phyloP scores from a whole-genome alignment of 1,140 invertebrate species.

The Diabrotica virgifera region DNA sequence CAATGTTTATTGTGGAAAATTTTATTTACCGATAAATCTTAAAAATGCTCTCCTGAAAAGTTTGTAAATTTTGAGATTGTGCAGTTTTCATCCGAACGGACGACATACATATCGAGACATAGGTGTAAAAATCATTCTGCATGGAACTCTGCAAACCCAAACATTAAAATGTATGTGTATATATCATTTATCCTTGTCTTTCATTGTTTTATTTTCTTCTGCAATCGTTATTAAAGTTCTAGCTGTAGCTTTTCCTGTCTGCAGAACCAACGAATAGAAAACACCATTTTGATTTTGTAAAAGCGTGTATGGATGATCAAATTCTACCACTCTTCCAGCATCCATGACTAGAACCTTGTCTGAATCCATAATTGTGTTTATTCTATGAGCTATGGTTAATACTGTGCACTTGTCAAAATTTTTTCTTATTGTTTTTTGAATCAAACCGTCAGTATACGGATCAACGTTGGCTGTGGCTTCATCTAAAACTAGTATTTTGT shows the following conservation, averaged over 20 bases:
- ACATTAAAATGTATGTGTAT: too few species aligned
- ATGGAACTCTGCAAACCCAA: too few species aligned
- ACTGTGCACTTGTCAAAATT: conserved; percentile 77
- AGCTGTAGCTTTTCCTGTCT: conserved; percentile 61
- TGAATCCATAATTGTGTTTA: conserved; percentile 66
- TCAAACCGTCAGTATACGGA: conserved; percentile 67
- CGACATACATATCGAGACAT: too few species aligned
- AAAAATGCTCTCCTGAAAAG: too few species aligned
- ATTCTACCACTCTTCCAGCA: conserved; percentile 55
- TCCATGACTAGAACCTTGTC: conserved; percentile 76
- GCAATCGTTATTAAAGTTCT: conserved; percentile 59
- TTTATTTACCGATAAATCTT: too few species aligned
- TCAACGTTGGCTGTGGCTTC: conserved; percentile 74
- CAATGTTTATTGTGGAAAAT: too few species aligned
- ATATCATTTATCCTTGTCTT: neutral
- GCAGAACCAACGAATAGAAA: conserved; percentile 49
- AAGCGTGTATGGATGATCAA: conserved; percentile 59
- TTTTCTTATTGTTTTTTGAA: conserved; percentile 68
- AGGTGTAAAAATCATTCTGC: too few species aligned
- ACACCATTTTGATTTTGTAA: conserved; percentile 48
- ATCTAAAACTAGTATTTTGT: conserved; percentile 43
- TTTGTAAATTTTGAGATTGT: too few species aligned
- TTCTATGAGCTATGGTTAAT: conserved; percentile 75
- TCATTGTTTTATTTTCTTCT: conserved; percentile 39
- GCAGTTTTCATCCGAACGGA: too few species aligned